Percentiles rank a stretch among this genome's conserved stretches.
phyloP scores from a whole-genome alignment of 2,888 invertebrate genomes.

The Drosophila siamana region DNA sequence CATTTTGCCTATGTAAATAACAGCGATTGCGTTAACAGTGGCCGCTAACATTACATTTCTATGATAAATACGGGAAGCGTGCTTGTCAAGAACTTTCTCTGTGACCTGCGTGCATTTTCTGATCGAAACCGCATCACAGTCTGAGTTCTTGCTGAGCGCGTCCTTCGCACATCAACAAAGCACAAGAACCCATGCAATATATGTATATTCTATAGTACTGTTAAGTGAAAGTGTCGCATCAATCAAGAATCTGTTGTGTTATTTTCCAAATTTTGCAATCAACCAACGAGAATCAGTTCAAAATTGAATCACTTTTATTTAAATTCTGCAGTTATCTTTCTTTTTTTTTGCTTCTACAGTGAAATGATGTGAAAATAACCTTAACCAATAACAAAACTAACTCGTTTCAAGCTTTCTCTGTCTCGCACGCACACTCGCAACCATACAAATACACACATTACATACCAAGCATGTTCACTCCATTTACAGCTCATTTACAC shows the following conservation, averaged over 20 bases:
- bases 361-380: constrained; percentile 33
- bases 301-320: constrained; percentile 75
- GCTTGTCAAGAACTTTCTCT: constrained; percentile 90
- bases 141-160: constrained; percentile 96
- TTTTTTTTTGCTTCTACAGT: constrained; percentile 29
- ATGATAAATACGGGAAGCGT: constrained; percentile 57
- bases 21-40: constrained; percentile 25
- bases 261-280: constrained; percentile 21
- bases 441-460: constrained; percentile 12
- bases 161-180: constrained; percentile 73
- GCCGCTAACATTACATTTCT: constrained; percentile 4
- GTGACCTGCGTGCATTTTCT: constrained; percentile 90
- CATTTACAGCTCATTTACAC: constrained; percentile 1
- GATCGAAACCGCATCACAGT: constrained; percentile 92
- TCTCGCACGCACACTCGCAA: constrained; percentile 12
- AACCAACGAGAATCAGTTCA: constrained; percentile 84
- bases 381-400: constrained; percentile 31
- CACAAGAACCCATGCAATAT: constrained; percentile 51
- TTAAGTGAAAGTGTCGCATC: constrained; percentile 11
- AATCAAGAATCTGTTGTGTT: constrained; percentile 11
- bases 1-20: constrained; percentile 46
- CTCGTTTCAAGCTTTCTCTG: constrained; percentile 2
- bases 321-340: constrained; percentile 26
- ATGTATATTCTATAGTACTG: not conserved
- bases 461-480: constrained; percentile 21